Percentiles rank a stretch among this genome's conserved stretches.
These are phyloP conservation scores for Cotesia typhae DNA, from an alignment of 1,140 invertebrate genomes.

Conservation along the genomic window DNA sequence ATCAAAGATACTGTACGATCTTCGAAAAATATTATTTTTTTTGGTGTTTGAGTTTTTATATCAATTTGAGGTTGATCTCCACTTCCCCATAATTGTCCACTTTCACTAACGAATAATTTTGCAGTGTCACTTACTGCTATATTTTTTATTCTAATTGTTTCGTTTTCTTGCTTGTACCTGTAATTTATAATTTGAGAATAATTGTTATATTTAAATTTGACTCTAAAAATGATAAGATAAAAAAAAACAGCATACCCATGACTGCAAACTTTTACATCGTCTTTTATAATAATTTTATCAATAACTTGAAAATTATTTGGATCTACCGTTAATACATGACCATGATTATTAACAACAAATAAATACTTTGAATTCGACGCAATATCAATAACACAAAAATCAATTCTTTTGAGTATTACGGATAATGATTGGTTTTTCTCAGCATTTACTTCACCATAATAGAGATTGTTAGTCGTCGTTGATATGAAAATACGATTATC, in stretches of 20 bases:
- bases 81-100: constrained; percentile 78
- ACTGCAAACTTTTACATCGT: constrained; percentile 71
- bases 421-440: background rate
- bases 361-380: constrained; percentile 69
- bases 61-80: constrained; percentile 77
- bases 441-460: constrained; percentile 50
- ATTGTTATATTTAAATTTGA: no score
- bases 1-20: constrained; percentile 72
- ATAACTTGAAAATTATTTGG: constrained; percentile 66
- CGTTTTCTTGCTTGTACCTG: constrained; percentile 69
- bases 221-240: background rate
- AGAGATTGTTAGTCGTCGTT: constrained; percentile 55
- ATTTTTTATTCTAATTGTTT: constrained; percentile 71
- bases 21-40: constrained; percentile 75
- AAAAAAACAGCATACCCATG: constrained; percentile 64
- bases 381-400: constrained; percentile 68
- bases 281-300: constrained; percentile 71
- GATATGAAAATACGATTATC: constrained; percentile 55
- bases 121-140: constrained; percentile 71
- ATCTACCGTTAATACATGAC: constrained; percentile 69
- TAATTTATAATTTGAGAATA: constrained; percentile 26
- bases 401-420: constrained; percentile 41
- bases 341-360: constrained; percentile 71
- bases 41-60: constrained; percentile 69
- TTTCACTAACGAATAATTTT: constrained; percentile 73